Evolutionary conservation across 2,113 vertebrate species (phyloP), one percentile per base, ranked within the genome.

Genomic region (Nematolebias whitei): DNA sequence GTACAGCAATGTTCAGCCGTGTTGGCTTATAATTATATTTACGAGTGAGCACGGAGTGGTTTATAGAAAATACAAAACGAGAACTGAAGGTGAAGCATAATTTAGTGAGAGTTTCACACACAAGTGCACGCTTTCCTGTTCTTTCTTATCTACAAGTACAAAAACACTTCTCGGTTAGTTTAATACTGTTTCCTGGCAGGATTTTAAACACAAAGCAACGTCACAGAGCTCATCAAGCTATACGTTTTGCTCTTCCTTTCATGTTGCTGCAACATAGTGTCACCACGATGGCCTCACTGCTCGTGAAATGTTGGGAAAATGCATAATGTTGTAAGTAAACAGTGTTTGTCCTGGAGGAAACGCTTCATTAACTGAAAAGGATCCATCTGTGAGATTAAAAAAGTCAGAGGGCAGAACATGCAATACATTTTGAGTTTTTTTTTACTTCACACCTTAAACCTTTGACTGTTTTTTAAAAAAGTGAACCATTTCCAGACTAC

Each of bases 1-100:
- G 77, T 80, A 87, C 82, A 89, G 73, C 78, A n/a, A 76, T 66
- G 68, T 52, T 63, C 32, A 35, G 77, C 63, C 57, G 74, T 11
- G 59, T 80, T 68, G 71, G 55, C 72, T 88, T 77, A 86, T n/a
- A 85, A 78, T 82, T 55, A 84, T 70, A 45, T 69, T 54, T 76
- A 41, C 12, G 38, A 66, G 47, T 63, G 76, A 71, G 64, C 63
- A 68, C 81, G 82, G 78, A 54, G 69, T 55, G 63, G 72, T 64
- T 78, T 71, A 71, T 63, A 80, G 71, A 63, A 67, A 61, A 82
- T 63, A 63, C 50, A 44, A 39, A 79, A 53, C 41, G 40, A 19
- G 55, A 80, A 5, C 63, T 11, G 39, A 40, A 66, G 55, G 5
- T 54, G 48, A n/a, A n/a, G 60, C 51, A 60, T 50, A 12, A 53